Conservation (phyloP, 1,140 invertebrate species). For the Habropoda laboriosa region DNA sequence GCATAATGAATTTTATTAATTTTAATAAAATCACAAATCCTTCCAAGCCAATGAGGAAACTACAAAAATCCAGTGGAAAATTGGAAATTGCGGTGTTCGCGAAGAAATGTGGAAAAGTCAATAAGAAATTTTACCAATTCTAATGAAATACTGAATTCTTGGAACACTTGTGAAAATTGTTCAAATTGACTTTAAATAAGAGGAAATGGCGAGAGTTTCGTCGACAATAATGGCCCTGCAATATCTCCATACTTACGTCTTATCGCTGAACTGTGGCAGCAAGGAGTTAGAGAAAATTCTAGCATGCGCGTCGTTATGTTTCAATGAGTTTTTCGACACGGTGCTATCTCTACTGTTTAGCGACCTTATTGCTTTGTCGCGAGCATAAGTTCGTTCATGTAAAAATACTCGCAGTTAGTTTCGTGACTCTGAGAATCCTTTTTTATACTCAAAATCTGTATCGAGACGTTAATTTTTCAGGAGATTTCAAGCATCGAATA, state of each 20-base stretch:
- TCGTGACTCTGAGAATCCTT: neutral
- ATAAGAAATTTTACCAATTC: too few species aligned
- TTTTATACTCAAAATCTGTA: too few species aligned
- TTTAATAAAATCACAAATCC: too few species aligned
- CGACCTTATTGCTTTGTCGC: slow-evolving; percentile 12
- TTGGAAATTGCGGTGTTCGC: too few species aligned
- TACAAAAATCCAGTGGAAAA: too few species aligned
- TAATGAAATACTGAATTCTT: too few species aligned
- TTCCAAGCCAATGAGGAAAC: too few species aligned
- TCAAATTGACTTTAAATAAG: neutral
- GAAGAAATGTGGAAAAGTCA: too few species aligned
- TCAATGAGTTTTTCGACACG: neutral
- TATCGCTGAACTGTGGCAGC: neutral
- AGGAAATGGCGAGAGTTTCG: neutral
- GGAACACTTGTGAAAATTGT: neutral
- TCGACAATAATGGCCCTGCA: neutral
- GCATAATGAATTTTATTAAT: too few species aligned
- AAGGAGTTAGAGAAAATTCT: neutral
- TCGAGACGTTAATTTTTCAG: neutral
- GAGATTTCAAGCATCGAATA: too few species aligned
- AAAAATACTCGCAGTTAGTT: neutral
- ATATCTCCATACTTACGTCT: neutral
- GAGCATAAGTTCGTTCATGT: neutral
- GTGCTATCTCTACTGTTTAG: slow-evolving; percentile 20
- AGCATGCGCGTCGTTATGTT: neutral